Conservation (phyloP, 2,888 invertebrate genomes). For the Stenoptilia bipunctidactyla region DNA sequence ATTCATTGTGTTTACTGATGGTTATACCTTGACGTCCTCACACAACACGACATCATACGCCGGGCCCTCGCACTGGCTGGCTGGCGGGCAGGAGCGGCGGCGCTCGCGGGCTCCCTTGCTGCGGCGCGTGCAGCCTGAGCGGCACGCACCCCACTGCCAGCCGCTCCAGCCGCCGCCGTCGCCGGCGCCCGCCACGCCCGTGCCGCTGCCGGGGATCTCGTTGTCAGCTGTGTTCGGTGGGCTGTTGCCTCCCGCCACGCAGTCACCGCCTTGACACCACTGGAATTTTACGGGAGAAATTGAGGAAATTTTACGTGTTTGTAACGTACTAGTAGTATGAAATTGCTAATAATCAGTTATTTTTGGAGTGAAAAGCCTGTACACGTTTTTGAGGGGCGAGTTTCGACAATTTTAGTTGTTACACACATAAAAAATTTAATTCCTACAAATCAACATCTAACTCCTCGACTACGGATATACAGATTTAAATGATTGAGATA, state of each 20-base stretch:
- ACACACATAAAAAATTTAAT: too few relatives aligned
- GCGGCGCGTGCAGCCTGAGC: slow-evolving; percentile 75
- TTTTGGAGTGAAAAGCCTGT: too few relatives aligned
- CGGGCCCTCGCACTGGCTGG: slow-evolving; percentile 73
- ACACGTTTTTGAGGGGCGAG: too few relatives aligned
- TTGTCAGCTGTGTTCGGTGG: slow-evolving; percentile 14
- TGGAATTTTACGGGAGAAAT: slow-evolving; percentile 25
- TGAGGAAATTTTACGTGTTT: too few relatives aligned
- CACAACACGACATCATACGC: slow-evolving; percentile 77
- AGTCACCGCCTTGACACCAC: slow-evolving; percentile 79
- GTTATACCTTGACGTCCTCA: slow-evolving; percentile 75
- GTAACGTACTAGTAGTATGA: too few relatives aligned
- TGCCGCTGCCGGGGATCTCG: slow-evolving; percentile 47
- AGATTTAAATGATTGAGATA: too few relatives aligned
- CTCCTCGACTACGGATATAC: too few relatives aligned
- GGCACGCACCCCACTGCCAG: slow-evolving; percentile 74
- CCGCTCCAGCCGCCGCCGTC: slow-evolving; percentile 73
- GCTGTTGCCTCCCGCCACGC: slow-evolving; percentile 48
- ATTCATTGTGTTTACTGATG: too few relatives aligned
- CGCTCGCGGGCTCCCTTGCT: slow-evolving; percentile 73
- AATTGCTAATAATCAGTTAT: too few relatives aligned
- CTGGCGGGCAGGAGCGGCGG: slow-evolving; percentile 69
- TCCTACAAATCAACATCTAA: too few relatives aligned
- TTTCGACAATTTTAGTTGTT: too few relatives aligned
- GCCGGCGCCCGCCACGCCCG: slow-evolving; percentile 63